Base-by-base conservation (phyloP, 2,113 vertebrate species). In the Ptyas mucosa region DNA sequence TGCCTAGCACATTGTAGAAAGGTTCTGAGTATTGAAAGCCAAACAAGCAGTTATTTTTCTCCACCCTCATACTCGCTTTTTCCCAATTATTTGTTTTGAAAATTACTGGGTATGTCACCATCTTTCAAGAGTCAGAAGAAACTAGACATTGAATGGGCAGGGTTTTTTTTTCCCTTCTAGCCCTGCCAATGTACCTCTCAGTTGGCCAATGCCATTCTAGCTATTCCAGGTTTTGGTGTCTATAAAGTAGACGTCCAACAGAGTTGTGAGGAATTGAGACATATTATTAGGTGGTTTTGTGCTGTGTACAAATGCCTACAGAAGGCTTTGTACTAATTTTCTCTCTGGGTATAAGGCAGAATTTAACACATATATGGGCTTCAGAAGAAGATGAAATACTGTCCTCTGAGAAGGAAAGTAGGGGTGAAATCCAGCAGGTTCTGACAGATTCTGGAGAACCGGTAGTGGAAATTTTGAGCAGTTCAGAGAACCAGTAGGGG, bases 231-330 rank as follows among this genome's bases (percentile, higher is more conserved):
- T 93, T 88, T 88, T 90, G 91, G 92, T 93, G 89, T 92, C 89
- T 89, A 93, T 95, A 88, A 18, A 8, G 43, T 93, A 95, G 96
- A 93, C 94, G 88, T 89, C 92, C 91, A 85, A 93, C 91, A 69
- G 92, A 93, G 92, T 87, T 92, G 93, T 95, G 94, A 97, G 92
- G 93, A 95, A 91, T 91, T 92, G 92, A 96, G 92, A 95, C 11
- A 0, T 95, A 5, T 96, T 92, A 95, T 96, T 94, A 95, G 93
- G 95, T 96, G 95, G 96, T 97, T 96, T 96, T 89, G 93, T 94
- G 94, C 90, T 91, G 92, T 94, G 96, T 95, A 93, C 93, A 64
- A 39, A 87, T 93, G 93, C 94, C 94, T 96, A n/a, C 94, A 95
- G 93, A 93, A 97, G 95, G 93, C 85, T 90, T 95, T 94, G 87